Evolutionary conservation across 2,797 vertebrate species (phyloP), one percentile per base, ranked within the genome.

Genomic region (Picus viridis): DNA sequence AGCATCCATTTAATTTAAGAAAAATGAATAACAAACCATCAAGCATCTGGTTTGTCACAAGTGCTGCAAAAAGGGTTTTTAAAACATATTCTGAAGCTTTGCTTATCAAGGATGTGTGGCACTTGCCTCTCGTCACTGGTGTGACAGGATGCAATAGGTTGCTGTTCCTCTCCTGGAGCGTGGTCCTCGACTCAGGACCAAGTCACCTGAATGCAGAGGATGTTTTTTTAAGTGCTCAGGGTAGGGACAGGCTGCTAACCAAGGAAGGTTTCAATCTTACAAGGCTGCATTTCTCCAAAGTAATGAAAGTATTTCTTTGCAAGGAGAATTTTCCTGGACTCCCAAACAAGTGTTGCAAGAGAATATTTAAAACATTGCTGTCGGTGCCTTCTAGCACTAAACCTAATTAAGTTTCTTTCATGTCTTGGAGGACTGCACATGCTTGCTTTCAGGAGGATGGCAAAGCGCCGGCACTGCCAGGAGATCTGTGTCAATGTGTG

Each of bases 341-440:
- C 47, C 67, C n/a, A 68, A 94, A 75, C 30, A 84, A 88, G 45
- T 69, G 59, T 90, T 93, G 83, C 91, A 90, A 93, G 81, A 93
- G 69, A 61, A 26, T 57, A 76, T 87, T 91, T 90, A 92, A 93
- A 85, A 63, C 20, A 24, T 16, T 41, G 56, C 51, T 83, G 70
- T 61, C 0, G 3, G 62, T 95, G 92, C 75, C 86, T 94, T 77
- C 92, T 85, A 93, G 82, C 90, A 74, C 69, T 84, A 78, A 90
- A n/a, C 63, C 70, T 93, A 83, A 93, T 94, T 67, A 91, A 89
- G 45, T 63, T 61, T 63, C 83, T 88, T 75, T 92, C 49, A 49
- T 74, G 83, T 94, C 58, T 91, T 67, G 26, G 86, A 92, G 83
- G 74, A 88, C 69, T 71, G 70, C 53, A 86, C 17, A 67, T 14